Percentiles rank a stretch among this genome's conserved stretches.
phyloP scores from a whole-genome alignment of 1,140 invertebrate genomes.

The Cotesia typhae region DNA sequence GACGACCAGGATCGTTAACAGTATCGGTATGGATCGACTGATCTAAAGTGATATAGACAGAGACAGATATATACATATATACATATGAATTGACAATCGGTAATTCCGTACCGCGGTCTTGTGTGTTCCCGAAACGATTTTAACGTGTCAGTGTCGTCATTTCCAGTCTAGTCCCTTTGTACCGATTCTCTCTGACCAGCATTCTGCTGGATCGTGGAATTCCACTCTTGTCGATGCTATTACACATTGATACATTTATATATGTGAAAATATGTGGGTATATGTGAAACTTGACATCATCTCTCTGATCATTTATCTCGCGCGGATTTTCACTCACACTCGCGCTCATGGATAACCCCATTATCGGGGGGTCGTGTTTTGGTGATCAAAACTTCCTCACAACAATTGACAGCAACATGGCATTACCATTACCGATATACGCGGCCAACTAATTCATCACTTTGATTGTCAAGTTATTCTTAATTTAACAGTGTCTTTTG shows the following conservation, averaged over 20 bases:
- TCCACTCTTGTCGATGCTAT: too few species aligned
- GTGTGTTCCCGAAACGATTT: background rate
- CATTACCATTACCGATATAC: conserved; percentile 48
- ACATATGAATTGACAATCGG: conserved; percentile 24
- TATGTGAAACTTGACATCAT: background rate
- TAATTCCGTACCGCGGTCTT: conserved; percentile 22
- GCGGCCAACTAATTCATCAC: conserved; percentile 22
- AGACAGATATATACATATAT: background rate
- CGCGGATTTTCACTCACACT: background rate
- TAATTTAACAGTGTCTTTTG: conserved; percentile 1
- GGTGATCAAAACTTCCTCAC: conserved; percentile 39
- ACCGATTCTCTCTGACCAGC: background rate
- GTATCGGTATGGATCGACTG: too few species aligned
- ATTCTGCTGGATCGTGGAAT: background rate
- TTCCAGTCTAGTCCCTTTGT: background rate
- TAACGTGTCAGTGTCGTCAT: conserved; percentile 21
- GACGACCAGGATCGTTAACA: background rate
- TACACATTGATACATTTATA: too few species aligned
- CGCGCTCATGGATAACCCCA: conserved; percentile 47
- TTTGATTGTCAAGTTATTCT: conserved; percentile 3
- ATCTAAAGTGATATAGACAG: too few species aligned
- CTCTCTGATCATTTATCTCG: conserved; percentile 11
- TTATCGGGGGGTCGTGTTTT: conserved; percentile 43
- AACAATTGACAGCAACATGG: conserved; percentile 48
- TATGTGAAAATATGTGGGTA: too few species aligned